A percentile compares a stretch with the other conserved stretches of the same genome.
These are phyloP conservation scores for Globicephala melas DNA, from an alignment of 2,113 vertebrate species.

Conservation along the genomic window DNA sequence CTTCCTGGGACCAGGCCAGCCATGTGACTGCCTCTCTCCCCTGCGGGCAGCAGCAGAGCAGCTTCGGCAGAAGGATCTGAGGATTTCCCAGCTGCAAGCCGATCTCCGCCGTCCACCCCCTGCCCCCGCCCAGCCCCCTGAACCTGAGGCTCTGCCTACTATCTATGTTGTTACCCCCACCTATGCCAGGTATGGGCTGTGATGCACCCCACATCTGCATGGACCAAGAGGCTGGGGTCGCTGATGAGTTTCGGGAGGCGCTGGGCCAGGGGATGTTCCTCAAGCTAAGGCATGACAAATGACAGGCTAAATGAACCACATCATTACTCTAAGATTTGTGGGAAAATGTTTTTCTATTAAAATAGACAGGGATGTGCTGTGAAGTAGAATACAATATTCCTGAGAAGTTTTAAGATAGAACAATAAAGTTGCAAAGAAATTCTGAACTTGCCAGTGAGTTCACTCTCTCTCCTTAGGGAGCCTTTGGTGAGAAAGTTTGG, in stretches of 20 bases:
- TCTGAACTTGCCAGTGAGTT: neutral
- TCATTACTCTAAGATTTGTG: neutral
- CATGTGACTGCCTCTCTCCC: slow-evolving; percentile 87
- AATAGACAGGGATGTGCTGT: neutral
- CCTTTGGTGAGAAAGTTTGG: neutral
- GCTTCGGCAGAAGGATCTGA: slow-evolving; percentile 83
- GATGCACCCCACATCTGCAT: neutral
- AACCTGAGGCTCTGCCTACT: slow-evolving; percentile 77
- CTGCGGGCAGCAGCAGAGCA: slow-evolving; percentile 78
- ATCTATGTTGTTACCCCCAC: slow-evolving; percentile 93
- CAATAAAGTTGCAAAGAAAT: neutral
- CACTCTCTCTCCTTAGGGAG: neutral
- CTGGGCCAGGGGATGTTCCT: neutral
- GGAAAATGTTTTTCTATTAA: neutral
- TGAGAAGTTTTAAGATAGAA: neutral
- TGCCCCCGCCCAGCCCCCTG: slow-evolving; percentile 80
- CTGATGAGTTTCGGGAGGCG: neutral
- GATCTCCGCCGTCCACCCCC: slow-evolving; percentile 84
- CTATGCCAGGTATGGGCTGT: slow-evolving; percentile 86
- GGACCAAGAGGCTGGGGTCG: neutral
- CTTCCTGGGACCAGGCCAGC: slow-evolving; percentile 85
- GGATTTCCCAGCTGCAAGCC: slow-evolving; percentile 86
- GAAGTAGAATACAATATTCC: neutral
- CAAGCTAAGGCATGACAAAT: neutral
- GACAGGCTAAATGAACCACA: neutral